phyloP scores from a whole-genome alignment of 92 coral and sea anemone genomes.

The Porites divaricata region DNA sequence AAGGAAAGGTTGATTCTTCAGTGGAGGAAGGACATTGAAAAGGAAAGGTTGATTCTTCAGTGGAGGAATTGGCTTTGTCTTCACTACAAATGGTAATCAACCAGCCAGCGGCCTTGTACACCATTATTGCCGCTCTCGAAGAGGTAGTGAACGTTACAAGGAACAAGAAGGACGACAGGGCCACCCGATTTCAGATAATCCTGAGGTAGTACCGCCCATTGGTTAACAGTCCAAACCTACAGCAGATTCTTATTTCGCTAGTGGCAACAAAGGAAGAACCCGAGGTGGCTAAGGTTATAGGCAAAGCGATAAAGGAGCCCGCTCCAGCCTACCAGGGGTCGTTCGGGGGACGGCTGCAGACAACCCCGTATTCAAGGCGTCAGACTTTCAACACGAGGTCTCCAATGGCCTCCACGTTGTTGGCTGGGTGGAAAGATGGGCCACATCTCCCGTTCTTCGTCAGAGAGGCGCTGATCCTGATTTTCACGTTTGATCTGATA shows the following conservation, averaged over 20 bases:
- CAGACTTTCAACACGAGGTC: neutral
- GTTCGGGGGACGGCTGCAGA: neutral
- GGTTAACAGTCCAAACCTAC: neutral
- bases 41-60: too few species aligned
- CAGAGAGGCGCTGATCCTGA: neutral
- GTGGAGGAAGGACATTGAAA: too few species aligned
- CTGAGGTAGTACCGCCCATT: neutral
- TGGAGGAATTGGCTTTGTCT: constrained; percentile 23
- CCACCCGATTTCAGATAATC: constrained; percentile 5
- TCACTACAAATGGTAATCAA: constrained; percentile 4
- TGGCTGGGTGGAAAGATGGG: neutral
- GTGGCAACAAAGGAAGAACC: neutral
- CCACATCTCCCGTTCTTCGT: neutral
- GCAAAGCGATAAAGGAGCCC: neutral
- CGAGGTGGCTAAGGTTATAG: constrained; percentile 1
- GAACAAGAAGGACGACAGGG: constrained; percentile 7
- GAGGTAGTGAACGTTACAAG: constrained; percentile 11
- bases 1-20: neutral
- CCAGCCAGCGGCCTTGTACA: constrained; percentile 19
- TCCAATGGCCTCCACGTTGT: neutral
- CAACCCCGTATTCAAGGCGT: neutral
- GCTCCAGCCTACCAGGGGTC: neutral
- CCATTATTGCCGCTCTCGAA: constrained; percentile 19
- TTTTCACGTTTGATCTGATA: too few species aligned
- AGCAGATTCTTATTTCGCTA: neutral